A percentile compares a stretch with the other conserved stretches of the same genome.
Evolutionary conservation across 2,888 invertebrate species (phyloP).

Genomic region (Pilophorus perplexus): DNA sequence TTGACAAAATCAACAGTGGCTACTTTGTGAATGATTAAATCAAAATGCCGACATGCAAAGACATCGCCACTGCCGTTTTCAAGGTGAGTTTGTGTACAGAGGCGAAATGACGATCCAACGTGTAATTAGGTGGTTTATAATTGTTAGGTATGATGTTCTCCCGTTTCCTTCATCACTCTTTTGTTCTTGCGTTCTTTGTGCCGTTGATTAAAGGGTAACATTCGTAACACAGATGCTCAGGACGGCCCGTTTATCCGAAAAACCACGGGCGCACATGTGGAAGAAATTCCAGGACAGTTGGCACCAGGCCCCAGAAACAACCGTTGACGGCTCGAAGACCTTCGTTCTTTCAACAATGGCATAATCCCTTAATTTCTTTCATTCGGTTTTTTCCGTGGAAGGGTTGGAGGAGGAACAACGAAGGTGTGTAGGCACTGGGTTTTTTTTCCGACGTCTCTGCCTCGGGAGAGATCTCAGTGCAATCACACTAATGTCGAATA

Average conservation of each 20-base stretch:
- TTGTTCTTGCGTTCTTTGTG: constrained; percentile 23
- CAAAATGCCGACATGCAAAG: too few species aligned
- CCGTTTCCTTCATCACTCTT: not conserved
- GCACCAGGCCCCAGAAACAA: constrained; percentile 1
- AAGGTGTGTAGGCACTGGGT: not conserved
- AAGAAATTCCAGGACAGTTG: constrained; percentile 12
- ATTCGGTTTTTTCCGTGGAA: constrained; percentile 12
- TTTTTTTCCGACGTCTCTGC: constrained; percentile 3
- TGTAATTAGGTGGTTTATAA: constrained; percentile 22
- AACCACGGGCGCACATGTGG: constrained; percentile 9
- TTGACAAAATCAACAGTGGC: too few species aligned
- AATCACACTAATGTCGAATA: constrained; percentile 35
- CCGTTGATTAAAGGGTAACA: constrained; percentile 34
- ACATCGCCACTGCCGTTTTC: too few species aligned
- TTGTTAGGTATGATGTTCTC: constrained; percentile 9
- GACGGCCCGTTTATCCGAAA: constrained; percentile 34
- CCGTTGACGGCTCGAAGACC: constrained; percentile 24
- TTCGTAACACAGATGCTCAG: constrained; percentile 36
- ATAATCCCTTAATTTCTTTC: constrained; percentile 28
- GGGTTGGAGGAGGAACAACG: not conserved
- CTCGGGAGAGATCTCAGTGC: constrained; percentile 13
- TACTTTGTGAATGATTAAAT: too few species aligned
- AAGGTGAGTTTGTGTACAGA: too few species aligned
- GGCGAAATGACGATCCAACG: too few species aligned
- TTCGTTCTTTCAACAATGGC: constrained; percentile 19